Conservation (phyloP, 2,888 invertebrate species). For the Drosophila meridionalis region DNA sequence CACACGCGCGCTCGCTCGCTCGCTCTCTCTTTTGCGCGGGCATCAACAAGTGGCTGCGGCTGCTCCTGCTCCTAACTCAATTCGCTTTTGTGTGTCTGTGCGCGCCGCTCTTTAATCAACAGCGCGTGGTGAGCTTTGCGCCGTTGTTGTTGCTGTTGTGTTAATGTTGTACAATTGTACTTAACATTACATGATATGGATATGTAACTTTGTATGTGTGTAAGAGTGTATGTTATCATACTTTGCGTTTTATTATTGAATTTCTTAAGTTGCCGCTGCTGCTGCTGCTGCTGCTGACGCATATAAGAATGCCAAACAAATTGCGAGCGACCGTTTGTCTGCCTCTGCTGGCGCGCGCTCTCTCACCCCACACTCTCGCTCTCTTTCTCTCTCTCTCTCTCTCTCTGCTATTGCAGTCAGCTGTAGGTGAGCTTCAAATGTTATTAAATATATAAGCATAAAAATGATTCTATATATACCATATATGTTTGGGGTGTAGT, state of each 20-base stretch:
- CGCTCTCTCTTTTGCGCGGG: constrained; percentile 6
- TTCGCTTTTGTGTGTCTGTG: constrained; percentile 51
- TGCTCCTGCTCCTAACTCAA: constrained; percentile 66
- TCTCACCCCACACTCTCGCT: not conserved
- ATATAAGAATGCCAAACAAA: constrained; percentile 63
- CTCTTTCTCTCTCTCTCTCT: constrained; percentile 8
- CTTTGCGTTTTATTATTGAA: constrained; percentile 72
- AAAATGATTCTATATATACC: constrained; percentile 27
- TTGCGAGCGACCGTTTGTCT: constrained; percentile 37
- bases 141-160: constrained; percentile 1
- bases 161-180: constrained; percentile 40
- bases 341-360: constrained; percentile 15
- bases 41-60: constrained; percentile 72
- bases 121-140: constrained; percentile 63
- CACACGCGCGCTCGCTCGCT: constrained; percentile 1
- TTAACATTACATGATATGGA: constrained; percentile 37
- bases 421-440: constrained; percentile 59
- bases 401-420: constrained; percentile 53
- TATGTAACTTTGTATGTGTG: not conserved
- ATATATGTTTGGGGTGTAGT: constrained; percentile 23
- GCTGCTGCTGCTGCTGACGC: constrained; percentile 59
- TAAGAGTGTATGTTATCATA: constrained; percentile 58
- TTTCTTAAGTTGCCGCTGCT: constrained; percentile 57
- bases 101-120: constrained; percentile 61
- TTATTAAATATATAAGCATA: constrained; percentile 71